Conservation (phyloP, 2,888 invertebrate genomes). For the Aspidiotus rigidus region DNA sequence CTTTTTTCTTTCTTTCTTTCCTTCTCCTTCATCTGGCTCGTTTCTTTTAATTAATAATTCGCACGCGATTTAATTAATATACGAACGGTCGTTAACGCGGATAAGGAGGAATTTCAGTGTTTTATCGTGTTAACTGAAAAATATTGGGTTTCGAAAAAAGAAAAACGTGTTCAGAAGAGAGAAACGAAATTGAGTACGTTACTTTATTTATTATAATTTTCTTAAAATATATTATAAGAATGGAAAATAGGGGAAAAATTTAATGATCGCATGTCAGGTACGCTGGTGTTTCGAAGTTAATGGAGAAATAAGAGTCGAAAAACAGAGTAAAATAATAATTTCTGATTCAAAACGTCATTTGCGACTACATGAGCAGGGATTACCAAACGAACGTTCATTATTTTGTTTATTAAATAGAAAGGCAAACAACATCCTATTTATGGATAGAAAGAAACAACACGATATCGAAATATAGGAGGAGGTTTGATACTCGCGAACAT, state of each 20-base stretch:
- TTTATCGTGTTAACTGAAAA: conserved; percentile 28
- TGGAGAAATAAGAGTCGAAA: conserved; percentile 18
- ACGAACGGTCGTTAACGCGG: background rate
- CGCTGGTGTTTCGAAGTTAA: conserved; percentile 13
- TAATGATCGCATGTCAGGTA: conserved; percentile 24
- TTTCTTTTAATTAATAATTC: conserved; percentile 31
- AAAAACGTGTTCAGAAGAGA: background rate
- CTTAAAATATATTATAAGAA: background rate
- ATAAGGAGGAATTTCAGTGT: conserved; percentile 15
- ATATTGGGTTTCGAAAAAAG: conserved; percentile 30
- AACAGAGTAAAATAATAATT: conserved; percentile 24
- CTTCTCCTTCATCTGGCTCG: too few species aligned
- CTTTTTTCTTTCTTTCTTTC: background rate
- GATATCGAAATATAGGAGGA: too few species aligned
- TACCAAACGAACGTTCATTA: too few species aligned
- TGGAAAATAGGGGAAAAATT: conserved; percentile 2
- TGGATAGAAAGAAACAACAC: too few species aligned
- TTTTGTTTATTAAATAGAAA: too few species aligned
- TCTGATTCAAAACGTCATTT: background rate
- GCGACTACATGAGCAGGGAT: too few species aligned
- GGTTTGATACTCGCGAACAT: too few species aligned
- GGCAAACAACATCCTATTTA: too few species aligned
- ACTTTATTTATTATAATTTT: too few species aligned
- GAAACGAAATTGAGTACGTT: background rate
- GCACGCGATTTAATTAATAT: conserved; percentile 34